Conservation (phyloP, 2,888 invertebrate species). For the Endomychus coccineus region DNA sequence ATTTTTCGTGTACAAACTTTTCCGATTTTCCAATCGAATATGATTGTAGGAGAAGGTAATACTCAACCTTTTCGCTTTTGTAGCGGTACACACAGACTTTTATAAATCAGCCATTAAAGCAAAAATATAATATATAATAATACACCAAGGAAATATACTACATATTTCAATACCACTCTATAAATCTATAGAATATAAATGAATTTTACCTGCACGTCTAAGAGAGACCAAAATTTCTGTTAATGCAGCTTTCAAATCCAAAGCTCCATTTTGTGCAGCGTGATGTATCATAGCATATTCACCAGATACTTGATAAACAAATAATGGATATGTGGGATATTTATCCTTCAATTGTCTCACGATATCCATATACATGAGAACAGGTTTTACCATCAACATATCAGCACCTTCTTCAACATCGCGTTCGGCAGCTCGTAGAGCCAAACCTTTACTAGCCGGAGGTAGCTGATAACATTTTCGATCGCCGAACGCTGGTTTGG, state of each 20-base stretch:
- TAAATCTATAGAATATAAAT: no score
- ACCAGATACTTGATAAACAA: conserved; percentile 95
- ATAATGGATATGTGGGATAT: conserved; percentile 82
- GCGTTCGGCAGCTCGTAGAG: conserved; percentile 68
- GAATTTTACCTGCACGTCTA: conserved; percentile 86
- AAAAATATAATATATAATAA: no score
- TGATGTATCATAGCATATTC: conserved; percentile 91
- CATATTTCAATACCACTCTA: no score
- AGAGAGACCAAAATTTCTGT: conserved; percentile 79
- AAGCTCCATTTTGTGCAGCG: conserved; percentile 64
- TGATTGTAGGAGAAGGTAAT: no score
- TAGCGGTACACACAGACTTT: no score
- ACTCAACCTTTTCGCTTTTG: no score
- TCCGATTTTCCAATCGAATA: no score
- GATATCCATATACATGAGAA: conserved; percentile 86
- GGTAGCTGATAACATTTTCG: conserved; percentile 89
- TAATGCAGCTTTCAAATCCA: conserved; percentile 65
- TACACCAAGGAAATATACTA: no score
- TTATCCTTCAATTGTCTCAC: conserved; percentile 74
- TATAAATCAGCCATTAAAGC: no score
- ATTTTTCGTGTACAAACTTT: no score
- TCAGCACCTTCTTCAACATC: conserved; percentile 94
- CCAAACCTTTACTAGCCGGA: conserved; percentile 75
- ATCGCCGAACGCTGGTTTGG: conserved; percentile 85
- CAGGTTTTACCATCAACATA: conserved; percentile 96